These are phyloP conservation scores for Polietes domitor DNA, from an alignment of 2,888 invertebrate species.

Conservation along the genomic window DNA sequence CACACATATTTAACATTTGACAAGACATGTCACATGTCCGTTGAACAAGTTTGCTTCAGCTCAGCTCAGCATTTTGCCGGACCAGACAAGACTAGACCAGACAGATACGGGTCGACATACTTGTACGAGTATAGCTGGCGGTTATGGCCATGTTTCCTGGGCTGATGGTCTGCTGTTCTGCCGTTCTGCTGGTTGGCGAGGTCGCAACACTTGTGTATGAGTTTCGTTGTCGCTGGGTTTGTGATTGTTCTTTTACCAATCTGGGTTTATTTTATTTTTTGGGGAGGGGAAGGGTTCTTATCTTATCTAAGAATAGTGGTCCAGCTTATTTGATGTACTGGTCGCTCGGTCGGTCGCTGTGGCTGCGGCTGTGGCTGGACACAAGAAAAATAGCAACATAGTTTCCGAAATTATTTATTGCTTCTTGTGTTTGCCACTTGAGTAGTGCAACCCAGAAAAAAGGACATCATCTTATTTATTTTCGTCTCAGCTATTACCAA, in stretches of 20 bases:
- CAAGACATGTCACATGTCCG: conserved; percentile 35
- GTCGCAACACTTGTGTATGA: background rate
- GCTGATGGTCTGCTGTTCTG: background rate
- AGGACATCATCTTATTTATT: conserved; percentile 15
- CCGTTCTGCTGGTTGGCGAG: no score
- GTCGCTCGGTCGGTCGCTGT: background rate
- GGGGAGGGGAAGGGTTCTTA: background rate
- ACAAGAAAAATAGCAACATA: conserved; percentile 21
- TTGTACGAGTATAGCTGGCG: conserved; percentile 1
- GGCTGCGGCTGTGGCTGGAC: no score
- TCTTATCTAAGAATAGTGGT: background rate
- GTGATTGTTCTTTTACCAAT: background rate
- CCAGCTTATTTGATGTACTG: background rate
- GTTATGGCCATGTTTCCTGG: conserved; percentile 14
- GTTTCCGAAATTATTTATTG: conserved; percentile 48
- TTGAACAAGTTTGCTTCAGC: background rate
- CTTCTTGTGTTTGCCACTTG: conserved; percentile 52
- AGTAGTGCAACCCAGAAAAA: conserved; percentile 49
- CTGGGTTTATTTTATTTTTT: background rate
- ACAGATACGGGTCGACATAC: background rate
- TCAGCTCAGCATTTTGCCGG: background rate
- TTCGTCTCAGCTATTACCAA: no score
- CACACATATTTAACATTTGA: conserved; percentile 44
- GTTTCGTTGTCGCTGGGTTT: background rate
- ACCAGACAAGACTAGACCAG: background rate